Evolutionary conservation across 2,113 vertebrate species (phyloP).

Genomic region (Scophthalmus maximus): DNA sequence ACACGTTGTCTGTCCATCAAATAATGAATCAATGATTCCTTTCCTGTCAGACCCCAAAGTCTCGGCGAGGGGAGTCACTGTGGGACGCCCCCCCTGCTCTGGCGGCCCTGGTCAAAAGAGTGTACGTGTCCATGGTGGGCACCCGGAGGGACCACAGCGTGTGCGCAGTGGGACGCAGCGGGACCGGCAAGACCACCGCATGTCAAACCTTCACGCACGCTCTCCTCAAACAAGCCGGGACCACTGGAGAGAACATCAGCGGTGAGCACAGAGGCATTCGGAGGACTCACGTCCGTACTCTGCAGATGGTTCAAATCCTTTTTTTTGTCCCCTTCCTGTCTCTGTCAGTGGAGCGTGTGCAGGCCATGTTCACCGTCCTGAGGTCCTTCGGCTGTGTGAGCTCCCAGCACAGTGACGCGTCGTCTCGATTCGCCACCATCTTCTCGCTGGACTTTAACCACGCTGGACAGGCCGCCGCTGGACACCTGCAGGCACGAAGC

Average conservation of each 20-base stretch:
- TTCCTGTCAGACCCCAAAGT: slow-evolving; percentile 62
- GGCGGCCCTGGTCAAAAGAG: slow-evolving; percentile 83
- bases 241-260: slow-evolving; percentile 79
- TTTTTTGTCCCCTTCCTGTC: background rate
- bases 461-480: slow-evolving; percentile 84
- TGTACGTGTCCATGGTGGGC: slow-evolving; percentile 87
- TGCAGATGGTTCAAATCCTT: background rate
- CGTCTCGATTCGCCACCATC: slow-evolving; percentile 89
- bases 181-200: slow-evolving; percentile 87
- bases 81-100: slow-evolving; percentile 83
- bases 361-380: slow-evolving; percentile 90
- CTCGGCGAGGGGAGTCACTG: slow-evolving; percentile 66
- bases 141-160: slow-evolving; percentile 89
- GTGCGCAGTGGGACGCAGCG: slow-evolving; percentile 87
- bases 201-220: slow-evolving; percentile 85
- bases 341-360: slow-evolving; percentile 90
- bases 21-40: background rate
- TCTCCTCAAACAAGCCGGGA: slow-evolving; percentile 87
- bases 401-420: slow-evolving; percentile 80
- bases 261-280: slow-evolving; percentile 65
- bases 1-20: background rate
- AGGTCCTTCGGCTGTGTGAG: slow-evolving; percentile 89
- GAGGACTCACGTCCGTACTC: accelerated
- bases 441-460: slow-evolving; percentile 93
- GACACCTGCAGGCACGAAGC: slow-evolving; percentile 90